These are phyloP conservation scores for Omphaloscelis lunosa DNA, from an alignment of 2,888 invertebrate genomes.

Conservation along the genomic window DNA sequence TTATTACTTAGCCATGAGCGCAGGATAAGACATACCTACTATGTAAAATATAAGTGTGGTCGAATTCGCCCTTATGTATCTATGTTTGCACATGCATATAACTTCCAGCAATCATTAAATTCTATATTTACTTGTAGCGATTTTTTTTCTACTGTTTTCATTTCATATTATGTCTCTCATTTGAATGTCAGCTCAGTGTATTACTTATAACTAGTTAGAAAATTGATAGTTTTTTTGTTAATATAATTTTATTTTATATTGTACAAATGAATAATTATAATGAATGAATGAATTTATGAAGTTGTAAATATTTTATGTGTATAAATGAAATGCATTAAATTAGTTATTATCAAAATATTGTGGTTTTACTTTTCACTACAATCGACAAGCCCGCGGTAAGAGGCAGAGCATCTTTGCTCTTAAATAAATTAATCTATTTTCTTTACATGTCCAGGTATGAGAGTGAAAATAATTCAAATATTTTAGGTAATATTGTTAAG, in stretches of 20 bases:
- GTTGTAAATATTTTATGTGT: slow-evolving; percentile 53
- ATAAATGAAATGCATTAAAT: slow-evolving; percentile 47
- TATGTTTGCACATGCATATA: neutral
- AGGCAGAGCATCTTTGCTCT: neutral
- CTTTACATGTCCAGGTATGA: neutral
- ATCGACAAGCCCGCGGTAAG: neutral
- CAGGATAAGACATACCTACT: too few species aligned
- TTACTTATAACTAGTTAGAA: slow-evolving; percentile 30
- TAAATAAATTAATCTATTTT: neutral
- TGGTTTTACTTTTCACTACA: slow-evolving; percentile 6
- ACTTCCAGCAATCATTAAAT: neutral
- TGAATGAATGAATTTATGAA: slow-evolving; percentile 21
- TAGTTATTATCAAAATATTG: slow-evolving; percentile 29
- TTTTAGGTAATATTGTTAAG: neutral
- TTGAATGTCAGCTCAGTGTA: slow-evolving; percentile 12
- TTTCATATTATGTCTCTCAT: neutral
- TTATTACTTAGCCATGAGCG: too few species aligned
- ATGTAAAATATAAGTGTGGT: neutral
- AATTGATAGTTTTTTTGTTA: slow-evolving; percentile 31
- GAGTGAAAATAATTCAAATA: neutral
- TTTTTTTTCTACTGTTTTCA: neutral
- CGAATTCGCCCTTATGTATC: neutral
- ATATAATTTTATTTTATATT: slow-evolving; percentile 12
- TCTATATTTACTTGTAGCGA: neutral
- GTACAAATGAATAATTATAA: slow-evolving; percentile 39